phyloP scores from a whole-genome alignment of 2,113 vertebrate species.

The Oryctolagus cuniculus region DNA sequence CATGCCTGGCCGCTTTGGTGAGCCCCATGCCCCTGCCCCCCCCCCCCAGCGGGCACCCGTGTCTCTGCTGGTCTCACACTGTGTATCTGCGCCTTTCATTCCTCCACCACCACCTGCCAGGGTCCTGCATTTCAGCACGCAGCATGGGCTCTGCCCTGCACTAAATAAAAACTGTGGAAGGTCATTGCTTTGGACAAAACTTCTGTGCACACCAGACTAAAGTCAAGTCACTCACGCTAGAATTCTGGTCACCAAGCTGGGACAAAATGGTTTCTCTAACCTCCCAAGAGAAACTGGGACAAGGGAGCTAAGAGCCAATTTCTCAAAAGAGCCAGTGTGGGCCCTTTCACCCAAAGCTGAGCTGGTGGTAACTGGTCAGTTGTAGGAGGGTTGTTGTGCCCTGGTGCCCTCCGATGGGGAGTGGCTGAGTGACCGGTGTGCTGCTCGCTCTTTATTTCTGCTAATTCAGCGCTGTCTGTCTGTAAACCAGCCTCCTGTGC shows the following conservation, averaged over 20 bases:
- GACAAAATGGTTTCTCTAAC: neutral
- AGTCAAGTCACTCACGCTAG: neutral
- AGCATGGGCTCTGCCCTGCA: too few species aligned
- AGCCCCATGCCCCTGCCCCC: neutral
- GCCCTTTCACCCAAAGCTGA: neutral
- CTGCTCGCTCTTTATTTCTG: neutral
- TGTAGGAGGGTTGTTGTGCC: neutral
- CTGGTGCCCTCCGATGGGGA: neutral
- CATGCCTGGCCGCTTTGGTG: neutral
- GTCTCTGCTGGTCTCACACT: neutral
- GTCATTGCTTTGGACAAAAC: neutral
- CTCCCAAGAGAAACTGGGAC: neutral
- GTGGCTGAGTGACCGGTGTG: neutral
- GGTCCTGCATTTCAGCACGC: neutral
- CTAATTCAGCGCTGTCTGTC: neutral
- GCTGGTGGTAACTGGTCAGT: neutral
- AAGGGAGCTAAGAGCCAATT: neutral
- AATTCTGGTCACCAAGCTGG: neutral
- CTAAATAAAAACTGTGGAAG: neutral
- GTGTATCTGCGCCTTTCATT: neutral
- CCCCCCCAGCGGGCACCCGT: neutral
- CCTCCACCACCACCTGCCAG: neutral
- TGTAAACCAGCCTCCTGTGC: neutral
- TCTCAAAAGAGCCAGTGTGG: neutral
- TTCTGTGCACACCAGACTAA: neutral